Percentiles rank a stretch among this genome's conserved stretches.
phyloP scores from a whole-genome alignment of 2,888 invertebrate species.

The Liposcelis brunnea region DNA sequence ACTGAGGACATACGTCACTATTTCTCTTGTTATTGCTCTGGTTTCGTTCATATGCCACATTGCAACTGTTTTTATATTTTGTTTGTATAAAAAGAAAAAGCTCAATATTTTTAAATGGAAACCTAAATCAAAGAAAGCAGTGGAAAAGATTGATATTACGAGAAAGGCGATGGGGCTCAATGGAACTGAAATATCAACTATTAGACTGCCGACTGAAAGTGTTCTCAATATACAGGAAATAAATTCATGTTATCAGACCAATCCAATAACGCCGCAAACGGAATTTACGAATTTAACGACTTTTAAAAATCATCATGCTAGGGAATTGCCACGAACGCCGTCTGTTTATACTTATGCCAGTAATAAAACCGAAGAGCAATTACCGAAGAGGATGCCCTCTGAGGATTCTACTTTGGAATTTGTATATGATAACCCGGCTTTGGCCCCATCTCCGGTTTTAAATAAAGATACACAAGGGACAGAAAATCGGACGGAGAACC shows the following conservation, averaged over 20 bases:
- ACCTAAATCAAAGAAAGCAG: too few species aligned
- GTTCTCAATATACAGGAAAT: background rate
- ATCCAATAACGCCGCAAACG: background rate
- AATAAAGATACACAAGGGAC: background rate
- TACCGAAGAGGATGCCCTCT: slow-evolving; percentile 54
- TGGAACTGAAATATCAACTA: background rate
- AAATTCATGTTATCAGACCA: background rate
- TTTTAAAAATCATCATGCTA: background rate
- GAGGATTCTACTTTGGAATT: slow-evolving; percentile 62
- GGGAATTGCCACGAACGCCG: background rate
- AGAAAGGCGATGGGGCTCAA: too few species aligned
- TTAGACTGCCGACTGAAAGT: background rate
- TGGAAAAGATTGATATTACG: too few species aligned
- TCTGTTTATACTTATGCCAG: background rate
- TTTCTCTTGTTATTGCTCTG: too few species aligned
- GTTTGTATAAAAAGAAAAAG: too few species aligned
- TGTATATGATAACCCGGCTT: slow-evolving; percentile 61
- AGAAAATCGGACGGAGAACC: too few species aligned
- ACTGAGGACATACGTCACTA: too few species aligned
- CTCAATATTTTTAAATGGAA: too few species aligned
- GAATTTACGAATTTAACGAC: slow-evolving; percentile 1
- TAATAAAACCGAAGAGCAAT: slow-evolving; percentile 39
- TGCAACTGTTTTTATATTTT: too few species aligned
- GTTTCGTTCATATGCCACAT: too few species aligned
- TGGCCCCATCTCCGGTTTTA: slow-evolving; percentile 40